Evolutionary conservation across 2,113 vertebrate genomes (phyloP).

Genomic region (Nycticryphes semicollaris): DNA sequence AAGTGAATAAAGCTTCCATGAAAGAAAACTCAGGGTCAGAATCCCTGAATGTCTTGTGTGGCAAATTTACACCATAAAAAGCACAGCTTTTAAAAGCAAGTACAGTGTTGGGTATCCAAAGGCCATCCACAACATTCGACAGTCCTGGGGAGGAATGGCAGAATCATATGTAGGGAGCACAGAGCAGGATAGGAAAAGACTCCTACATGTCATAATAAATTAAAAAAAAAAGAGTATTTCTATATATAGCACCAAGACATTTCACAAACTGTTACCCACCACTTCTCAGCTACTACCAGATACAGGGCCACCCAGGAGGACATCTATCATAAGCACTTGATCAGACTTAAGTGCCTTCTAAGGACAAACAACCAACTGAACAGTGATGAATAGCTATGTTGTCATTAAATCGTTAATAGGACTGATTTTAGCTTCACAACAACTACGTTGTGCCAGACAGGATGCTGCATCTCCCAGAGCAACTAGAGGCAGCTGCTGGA

Average conservation of each 20-base stretch:
- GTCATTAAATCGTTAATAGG: not conserved
- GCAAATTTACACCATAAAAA: not conserved
- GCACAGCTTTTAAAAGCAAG: not conserved
- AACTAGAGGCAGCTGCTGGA: not conserved
- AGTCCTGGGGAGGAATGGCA: not conserved
- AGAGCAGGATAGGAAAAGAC: not conserved
- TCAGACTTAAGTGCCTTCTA: not conserved
- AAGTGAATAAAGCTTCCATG: not conserved
- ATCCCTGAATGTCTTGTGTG: not conserved
- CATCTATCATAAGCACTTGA: too few relatives aligned
- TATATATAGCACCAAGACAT: accelerated
- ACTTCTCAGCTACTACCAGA: not conserved
- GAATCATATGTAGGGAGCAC: not conserved
- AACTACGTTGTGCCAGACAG: not conserved
- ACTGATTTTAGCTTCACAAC: not conserved
- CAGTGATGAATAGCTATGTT: not conserved
- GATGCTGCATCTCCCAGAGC: not conserved
- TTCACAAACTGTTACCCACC: not conserved
- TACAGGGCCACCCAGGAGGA: not conserved
- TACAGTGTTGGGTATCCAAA: not conserved
- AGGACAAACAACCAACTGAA: not conserved
- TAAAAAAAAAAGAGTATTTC: not conserved
- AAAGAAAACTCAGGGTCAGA: not conserved
- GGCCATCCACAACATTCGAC: not conserved
- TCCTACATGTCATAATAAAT: not conserved